Conservation (phyloP, 2,113 vertebrate species). For the Corynorhinus townsendii region DNA sequence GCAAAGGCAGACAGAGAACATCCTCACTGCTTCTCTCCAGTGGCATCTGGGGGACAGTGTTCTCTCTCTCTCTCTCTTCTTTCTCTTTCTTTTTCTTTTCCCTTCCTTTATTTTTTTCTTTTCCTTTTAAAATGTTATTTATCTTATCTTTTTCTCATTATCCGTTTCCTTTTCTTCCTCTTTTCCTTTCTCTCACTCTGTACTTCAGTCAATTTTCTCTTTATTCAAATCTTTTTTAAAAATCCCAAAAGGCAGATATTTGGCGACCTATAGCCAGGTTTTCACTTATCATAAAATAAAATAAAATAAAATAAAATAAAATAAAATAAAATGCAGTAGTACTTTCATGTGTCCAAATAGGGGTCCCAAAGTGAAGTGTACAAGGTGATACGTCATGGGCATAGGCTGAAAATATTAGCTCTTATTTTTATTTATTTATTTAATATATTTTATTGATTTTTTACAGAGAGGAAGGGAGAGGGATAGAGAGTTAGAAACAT, state of each 20-base stretch:
- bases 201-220: background rate
- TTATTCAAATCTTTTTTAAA: background rate
- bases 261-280: background rate
- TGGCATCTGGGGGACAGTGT: background rate
- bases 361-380: rapidly evolving
- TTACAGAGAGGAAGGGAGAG: too few relatives aligned
- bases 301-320: background rate
- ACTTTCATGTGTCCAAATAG: background rate
- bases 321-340: background rate
- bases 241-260: background rate
- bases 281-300: background rate
- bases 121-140: background rate
- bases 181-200: background rate
- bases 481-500: too few relatives aligned
- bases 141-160: background rate
- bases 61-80: background rate
- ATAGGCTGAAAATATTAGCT: background rate
- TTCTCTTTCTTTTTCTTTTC: too few relatives aligned
- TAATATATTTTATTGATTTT: too few relatives aligned
- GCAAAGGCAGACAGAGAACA: conserved; percentile 73
- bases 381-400: too few relatives aligned
- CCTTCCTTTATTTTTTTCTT: background rate
- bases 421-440: background rate
- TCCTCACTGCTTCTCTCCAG: background rate
- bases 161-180: background rate